These are phyloP conservation scores for Dryocosmus kuriphilus DNA, from an alignment of 2,888 invertebrate species.

Conservation along the genomic window DNA sequence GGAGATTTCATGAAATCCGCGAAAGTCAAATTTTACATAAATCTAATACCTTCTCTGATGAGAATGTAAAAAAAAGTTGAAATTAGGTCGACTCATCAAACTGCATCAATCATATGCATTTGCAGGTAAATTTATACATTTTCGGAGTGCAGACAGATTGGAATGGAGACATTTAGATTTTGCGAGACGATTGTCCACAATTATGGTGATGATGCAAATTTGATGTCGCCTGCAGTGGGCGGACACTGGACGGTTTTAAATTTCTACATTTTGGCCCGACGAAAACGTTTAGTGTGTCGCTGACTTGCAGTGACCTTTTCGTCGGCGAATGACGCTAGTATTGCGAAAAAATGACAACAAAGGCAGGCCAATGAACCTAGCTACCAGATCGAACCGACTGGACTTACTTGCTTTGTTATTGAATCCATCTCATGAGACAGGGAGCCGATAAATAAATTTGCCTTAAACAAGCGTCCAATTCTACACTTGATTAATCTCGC, in stretches of 20 bases:
- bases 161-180: neutral
- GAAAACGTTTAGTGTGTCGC: slow-evolving; percentile 44
- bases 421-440: slow-evolving; percentile 13
- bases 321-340: slow-evolving; percentile 33
- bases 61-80: no score
- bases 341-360: slow-evolving; percentile 48
- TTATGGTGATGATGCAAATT: slow-evolving; percentile 12
- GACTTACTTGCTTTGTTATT: slow-evolving; percentile 46
- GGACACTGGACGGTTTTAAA: slow-evolving; percentile 14
- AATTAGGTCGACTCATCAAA: neutral
- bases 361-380: slow-evolving; percentile 57
- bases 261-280: slow-evolving; percentile 1
- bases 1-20: no score
- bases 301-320: slow-evolving; percentile 45
- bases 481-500: neutral
- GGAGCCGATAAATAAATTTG: slow-evolving; percentile 34
- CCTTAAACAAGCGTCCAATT: slow-evolving; percentile 22
- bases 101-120: neutral
- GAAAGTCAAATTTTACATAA: no score
- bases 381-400: slow-evolving; percentile 45
- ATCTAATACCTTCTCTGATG: no score
- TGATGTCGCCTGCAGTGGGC: neutral
- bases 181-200: neutral
- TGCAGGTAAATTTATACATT: neutral
- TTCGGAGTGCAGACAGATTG: neutral